These are phyloP conservation scores for Huso huso DNA, from an alignment of 2,797 vertebrate genomes.

Conservation along the genomic window DNA sequence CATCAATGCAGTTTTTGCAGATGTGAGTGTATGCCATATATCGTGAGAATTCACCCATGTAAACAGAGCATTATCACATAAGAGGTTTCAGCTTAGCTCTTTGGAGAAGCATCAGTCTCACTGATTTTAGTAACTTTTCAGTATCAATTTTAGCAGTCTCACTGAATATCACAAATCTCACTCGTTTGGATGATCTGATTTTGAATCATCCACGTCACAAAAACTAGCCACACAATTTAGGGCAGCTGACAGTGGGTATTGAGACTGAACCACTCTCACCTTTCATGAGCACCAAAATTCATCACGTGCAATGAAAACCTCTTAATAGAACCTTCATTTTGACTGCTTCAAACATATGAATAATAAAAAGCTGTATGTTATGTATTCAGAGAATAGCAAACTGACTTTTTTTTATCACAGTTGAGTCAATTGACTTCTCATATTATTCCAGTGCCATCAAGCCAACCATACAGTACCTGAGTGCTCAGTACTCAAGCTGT, in stretches of 20 bases:
- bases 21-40: constrained; percentile 24
- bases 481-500: not conserved
- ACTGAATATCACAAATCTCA: not conserved
- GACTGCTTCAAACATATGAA: too few relatives aligned
- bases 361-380: too few relatives aligned
- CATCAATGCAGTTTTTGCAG: constrained; percentile 41
- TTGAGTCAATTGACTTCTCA: not conserved
- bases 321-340: too few relatives aligned
- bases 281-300: too few relatives aligned
- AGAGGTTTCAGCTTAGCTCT: not conserved
- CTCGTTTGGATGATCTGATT: not conserved
- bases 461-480: not conserved
- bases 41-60: not conserved
- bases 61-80: not conserved
- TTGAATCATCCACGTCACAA: too few relatives aligned
- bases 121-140: too few relatives aligned
- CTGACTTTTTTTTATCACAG: not conserved
- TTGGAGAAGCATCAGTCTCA: too few relatives aligned
- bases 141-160: too few relatives aligned
- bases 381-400: not conserved
- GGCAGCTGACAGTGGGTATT: too few relatives aligned
- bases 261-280: too few relatives aligned
- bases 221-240: too few relatives aligned
- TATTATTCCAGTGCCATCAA: not conserved
- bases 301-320: too few relatives aligned